Base-by-base conservation (phyloP, 64 coral and sea anemone genomes). In the Acropora tenuis region DNA sequence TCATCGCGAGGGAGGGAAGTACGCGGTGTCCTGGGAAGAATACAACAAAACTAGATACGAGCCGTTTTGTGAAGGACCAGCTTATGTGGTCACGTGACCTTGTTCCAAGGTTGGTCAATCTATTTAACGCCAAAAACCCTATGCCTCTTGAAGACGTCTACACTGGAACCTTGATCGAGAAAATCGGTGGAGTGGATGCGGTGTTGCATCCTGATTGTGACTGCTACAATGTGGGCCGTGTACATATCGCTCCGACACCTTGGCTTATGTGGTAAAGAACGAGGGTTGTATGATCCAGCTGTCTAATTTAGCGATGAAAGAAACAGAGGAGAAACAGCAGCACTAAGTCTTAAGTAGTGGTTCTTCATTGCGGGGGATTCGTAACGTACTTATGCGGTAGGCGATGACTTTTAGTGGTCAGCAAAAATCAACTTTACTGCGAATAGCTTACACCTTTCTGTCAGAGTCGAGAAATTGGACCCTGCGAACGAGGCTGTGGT, bases 141-240 rank as follows among this genome's bases (percentile, higher is more conserved):
- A 73, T 74, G 41, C 19, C 6, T 3, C 18, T 87, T 53, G 84
- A 87, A 16, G 84, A 87, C 1, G 84, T 73, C 8, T 87, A 87
- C 30, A 30, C 30, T 30, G 68, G 84, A 9, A 13, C 61, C 8
- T 66, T 66, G 15, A 15, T 66, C 2, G 61, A 66, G 17, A 66
- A 30, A 30, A 30, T 30, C 30, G 30, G 30, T 30, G 30, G 30
- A 30, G 30, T 30, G 30, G 30, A 30, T 2, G 15, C 15, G 8
- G 4, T 66, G 8, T 17, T 15, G 15, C 8, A 66, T 66, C 61
- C 8, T 2, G 8, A 2, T 2, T 66, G 9, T 66, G 61, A 13
- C 2, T 2, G 8, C 9, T 66, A 8, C 15, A 11, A 13, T 17
- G 10, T 11, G 61, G 61, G 10, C 2, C 2, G 2, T 66, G 61